Percentiles rank a stretch among this genome's conserved stretches.
These are phyloP conservation scores for Apotomis turbidana DNA, from an alignment of 2,888 invertebrate genomes.

Conservation along the genomic window DNA sequence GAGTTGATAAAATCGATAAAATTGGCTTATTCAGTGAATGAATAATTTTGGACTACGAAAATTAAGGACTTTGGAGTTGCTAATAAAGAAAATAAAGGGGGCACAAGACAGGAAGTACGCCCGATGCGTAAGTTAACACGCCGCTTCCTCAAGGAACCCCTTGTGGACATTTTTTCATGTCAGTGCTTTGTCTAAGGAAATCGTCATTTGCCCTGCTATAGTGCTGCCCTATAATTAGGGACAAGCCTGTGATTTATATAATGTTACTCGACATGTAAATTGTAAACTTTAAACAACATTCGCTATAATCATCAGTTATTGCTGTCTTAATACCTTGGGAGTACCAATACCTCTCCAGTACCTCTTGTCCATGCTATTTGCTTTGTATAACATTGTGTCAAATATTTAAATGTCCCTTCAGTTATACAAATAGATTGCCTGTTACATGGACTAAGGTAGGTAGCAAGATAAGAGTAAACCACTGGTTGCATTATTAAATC, in stretches of 20 bases:
- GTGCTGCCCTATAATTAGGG: conserved; percentile 32
- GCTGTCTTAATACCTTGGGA: no score
- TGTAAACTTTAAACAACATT: no score
- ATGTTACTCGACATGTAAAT: conserved; percentile 2
- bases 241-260: conserved; percentile 27
- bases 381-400: no score
- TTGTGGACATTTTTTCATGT: conserved; percentile 56
- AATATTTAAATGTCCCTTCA: no score
- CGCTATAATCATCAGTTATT: no score
- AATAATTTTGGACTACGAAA: conserved; percentile 7
- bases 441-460: background rate
- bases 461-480: background rate
- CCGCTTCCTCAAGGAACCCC: conserved; percentile 72
- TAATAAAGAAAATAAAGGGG: conserved; percentile 63
- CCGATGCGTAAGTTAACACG: conserved; percentile 76
- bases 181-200: conserved; percentile 55
- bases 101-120: conserved; percentile 74
- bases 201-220: conserved; percentile 51
- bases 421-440: background rate
- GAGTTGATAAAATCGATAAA: conserved; percentile 30
- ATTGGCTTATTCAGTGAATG: conserved; percentile 18
- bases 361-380: no score
- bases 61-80: conserved; percentile 50
- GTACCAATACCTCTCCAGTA: no score
- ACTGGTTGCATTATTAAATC: conserved; percentile 37